These are phyloP conservation scores for Chirona hameri DNA, from an alignment of 2,888 invertebrate genomes.

Conservation along the genomic window DNA sequence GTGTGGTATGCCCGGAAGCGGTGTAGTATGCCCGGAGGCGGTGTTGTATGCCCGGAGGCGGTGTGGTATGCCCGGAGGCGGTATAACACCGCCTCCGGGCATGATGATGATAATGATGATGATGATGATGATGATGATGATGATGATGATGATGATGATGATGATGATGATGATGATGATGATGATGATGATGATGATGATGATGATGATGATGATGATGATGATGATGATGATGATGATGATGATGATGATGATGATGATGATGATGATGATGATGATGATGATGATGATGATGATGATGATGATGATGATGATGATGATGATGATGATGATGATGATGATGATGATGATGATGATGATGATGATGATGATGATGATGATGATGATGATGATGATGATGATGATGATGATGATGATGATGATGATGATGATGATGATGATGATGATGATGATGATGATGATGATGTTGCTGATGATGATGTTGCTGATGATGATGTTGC, in stretches of 20 bases:
- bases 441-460: no score
- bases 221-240: constrained; percentile 22
- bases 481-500: no score
- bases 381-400: constrained; percentile 22
- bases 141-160: constrained; percentile 22
- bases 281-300: constrained; percentile 22
- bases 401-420: constrained; percentile 22
- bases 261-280: constrained; percentile 22
- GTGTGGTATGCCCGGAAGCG: no score
- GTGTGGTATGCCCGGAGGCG: no score
- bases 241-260: constrained; percentile 22
- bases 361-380: constrained; percentile 22
- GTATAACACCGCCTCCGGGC: background rate
- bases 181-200: constrained; percentile 22
- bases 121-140: constrained; percentile 22
- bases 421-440: constrained; percentile 22
- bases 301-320: constrained; percentile 22
- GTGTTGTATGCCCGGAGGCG: no score
- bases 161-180: constrained; percentile 22
- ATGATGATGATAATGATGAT: constrained; percentile 22
- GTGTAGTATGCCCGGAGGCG: no score
- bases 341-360: constrained; percentile 22
- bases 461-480: no score
- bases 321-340: constrained; percentile 22
- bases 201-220: constrained; percentile 22